Evolutionary conservation across 1,140 invertebrate species (phyloP).

Genomic region (Brachystomella parvula): DNA sequence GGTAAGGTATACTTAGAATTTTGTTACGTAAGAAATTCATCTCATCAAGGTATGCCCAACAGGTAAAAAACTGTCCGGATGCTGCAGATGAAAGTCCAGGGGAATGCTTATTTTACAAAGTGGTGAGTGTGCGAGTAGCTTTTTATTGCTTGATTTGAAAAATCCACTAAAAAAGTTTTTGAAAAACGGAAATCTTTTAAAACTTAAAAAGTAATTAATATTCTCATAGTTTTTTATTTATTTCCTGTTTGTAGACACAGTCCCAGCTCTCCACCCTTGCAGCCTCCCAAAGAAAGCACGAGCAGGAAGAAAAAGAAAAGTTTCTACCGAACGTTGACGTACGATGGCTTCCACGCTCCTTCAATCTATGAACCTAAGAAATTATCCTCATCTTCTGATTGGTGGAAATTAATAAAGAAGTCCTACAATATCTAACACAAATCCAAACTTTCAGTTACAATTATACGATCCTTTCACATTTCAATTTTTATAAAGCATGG

Average conservation of each 20-base stretch:
- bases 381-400: background rate
- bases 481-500: background rate
- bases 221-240: background rate
- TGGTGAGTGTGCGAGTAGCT: background rate
- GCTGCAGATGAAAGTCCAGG: background rate
- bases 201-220: no score
- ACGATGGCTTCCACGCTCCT: no score
- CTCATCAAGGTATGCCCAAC: background rate
- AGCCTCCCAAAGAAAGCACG: background rate
- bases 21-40: background rate
- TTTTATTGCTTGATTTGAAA: background rate
- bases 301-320: background rate
- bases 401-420: background rate
- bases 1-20: background rate
- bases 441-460: background rate
- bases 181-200: background rate
- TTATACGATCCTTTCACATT: background rate
- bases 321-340: background rate
- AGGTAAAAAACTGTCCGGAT: conserved; percentile 7
- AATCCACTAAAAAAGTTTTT: background rate
- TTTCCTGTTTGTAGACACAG: background rate
- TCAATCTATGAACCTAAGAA: background rate
- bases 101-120: background rate
- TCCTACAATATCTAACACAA: background rate
- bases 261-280: background rate